phyloP scores from a whole-genome alignment of 2,113 vertebrate species.

The Heterocephalus glaber region DNA sequence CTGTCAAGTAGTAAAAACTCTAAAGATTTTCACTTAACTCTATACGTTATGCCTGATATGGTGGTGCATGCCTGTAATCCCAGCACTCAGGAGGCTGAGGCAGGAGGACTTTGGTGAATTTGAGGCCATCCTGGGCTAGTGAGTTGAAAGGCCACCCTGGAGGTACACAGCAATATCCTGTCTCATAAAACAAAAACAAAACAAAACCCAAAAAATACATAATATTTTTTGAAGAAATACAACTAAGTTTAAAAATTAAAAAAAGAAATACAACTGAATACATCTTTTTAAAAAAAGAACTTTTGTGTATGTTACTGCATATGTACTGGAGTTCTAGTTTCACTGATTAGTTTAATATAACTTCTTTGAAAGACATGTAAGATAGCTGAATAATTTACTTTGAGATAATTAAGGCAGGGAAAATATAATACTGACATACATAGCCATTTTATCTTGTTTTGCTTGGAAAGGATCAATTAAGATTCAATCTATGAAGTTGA shows the following conservation, averaged over 20 bases:
- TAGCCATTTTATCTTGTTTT: background rate
- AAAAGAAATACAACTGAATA: background rate
- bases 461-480: background rate
- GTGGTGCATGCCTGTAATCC: background rate
- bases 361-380: conserved; percentile 10
- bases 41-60: background rate
- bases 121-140: background rate
- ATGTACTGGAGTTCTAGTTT: background rate
- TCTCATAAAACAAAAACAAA: background rate
- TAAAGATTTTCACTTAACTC: background rate
- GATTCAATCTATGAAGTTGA: background rate
- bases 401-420: background rate
- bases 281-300: background rate
- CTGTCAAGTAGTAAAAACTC: background rate
- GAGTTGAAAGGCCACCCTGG: background rate
- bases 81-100: background rate
- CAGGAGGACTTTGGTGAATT: background rate
- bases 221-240: background rate
- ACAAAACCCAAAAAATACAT: background rate
- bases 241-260: background rate
- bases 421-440: background rate
- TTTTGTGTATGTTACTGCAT: background rate
- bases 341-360: background rate
- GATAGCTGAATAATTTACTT: background rate
- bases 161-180: background rate